phyloP scores from a whole-genome alignment of 2,113 vertebrate species.

The Lepus europaeus region DNA sequence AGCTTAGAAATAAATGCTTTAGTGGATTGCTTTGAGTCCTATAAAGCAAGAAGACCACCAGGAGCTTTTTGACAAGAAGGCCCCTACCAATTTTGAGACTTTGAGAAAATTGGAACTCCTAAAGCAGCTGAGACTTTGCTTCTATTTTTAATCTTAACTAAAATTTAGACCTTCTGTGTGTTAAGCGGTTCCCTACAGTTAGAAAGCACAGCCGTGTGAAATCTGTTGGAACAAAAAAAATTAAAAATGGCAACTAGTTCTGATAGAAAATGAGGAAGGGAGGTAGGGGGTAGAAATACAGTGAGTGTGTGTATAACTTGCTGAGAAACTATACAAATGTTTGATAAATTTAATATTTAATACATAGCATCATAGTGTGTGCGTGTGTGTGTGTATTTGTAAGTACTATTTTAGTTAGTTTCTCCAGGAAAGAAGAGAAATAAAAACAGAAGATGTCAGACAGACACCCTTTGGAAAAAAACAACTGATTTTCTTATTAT shows the following conservation, averaged over 20 bases:
- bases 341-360: background rate
- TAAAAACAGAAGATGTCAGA: conserved; percentile 69
- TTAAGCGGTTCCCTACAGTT: conserved; percentile 13
- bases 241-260: background rate
- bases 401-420: conserved; percentile 51
- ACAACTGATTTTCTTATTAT: conserved; percentile 76
- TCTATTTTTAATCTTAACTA: conserved; percentile 39
- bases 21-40: background rate
- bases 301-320: background rate
- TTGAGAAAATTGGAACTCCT: conserved; percentile 61
- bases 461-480: conserved; percentile 65
- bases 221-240: background rate
- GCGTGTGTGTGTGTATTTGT: no score
- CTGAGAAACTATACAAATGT: conserved; percentile 43
- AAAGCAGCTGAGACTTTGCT: conserved; percentile 43
- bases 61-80: conserved; percentile 8
- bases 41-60: background rate
- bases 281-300: background rate
- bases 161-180: conserved; percentile 40
- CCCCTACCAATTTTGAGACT: conserved; percentile 22
- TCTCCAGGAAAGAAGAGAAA: conserved; percentile 52
- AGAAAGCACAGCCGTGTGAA: background rate
- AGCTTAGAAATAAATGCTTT: conserved; percentile 30
- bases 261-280: background rate
- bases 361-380: no score